These are phyloP conservation scores for Drosophila navojoa DNA, from an alignment of 1,140 invertebrate genomes.

Conservation along the genomic window DNA sequence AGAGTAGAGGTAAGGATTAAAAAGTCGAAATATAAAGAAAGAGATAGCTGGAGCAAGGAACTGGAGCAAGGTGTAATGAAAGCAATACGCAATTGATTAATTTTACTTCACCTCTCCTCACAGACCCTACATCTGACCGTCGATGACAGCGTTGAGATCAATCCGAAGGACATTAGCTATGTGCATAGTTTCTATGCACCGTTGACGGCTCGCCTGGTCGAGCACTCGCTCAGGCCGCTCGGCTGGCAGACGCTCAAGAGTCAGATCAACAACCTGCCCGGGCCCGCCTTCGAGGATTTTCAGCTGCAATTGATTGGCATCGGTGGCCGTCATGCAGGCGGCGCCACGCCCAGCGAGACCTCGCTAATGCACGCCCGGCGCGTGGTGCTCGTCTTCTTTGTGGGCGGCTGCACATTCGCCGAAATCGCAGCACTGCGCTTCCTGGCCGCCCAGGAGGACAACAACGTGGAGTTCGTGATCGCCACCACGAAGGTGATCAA, in stretches of 20 bases:
- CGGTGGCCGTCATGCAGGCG: conserved; percentile 84
- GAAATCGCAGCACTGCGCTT: conserved; percentile 97
- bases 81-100: background rate
- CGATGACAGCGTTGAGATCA: conserved; percentile 93
- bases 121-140: conserved; percentile 92
- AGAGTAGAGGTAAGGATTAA: too few relatives aligned
- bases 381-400: conserved; percentile 96
- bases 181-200: conserved; percentile 97
- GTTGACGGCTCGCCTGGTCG: conserved; percentile 93
- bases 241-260: conserved; percentile 87
- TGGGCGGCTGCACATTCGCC: conserved; percentile 98
- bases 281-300: conserved; percentile 86
- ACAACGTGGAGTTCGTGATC: conserved; percentile 95
- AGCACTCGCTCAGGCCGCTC: conserved; percentile 91
- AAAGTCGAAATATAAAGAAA: too few relatives aligned
- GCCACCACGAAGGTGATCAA: conserved; percentile 97
- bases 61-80: background rate
- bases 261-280: conserved; percentile 86
- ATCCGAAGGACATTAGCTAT: conserved; percentile 95
- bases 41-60: too few relatives aligned
- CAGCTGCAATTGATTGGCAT: conserved; percentile 85
- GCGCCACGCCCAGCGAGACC: conserved; percentile 87
- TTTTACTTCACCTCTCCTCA: conserved; percentile 37
- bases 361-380: conserved; percentile 88
- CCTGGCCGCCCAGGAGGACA: conserved; percentile 95